Base-by-base conservation (phyloP, 2,797 vertebrate genomes). In the Sebastolobus alascanus region DNA sequence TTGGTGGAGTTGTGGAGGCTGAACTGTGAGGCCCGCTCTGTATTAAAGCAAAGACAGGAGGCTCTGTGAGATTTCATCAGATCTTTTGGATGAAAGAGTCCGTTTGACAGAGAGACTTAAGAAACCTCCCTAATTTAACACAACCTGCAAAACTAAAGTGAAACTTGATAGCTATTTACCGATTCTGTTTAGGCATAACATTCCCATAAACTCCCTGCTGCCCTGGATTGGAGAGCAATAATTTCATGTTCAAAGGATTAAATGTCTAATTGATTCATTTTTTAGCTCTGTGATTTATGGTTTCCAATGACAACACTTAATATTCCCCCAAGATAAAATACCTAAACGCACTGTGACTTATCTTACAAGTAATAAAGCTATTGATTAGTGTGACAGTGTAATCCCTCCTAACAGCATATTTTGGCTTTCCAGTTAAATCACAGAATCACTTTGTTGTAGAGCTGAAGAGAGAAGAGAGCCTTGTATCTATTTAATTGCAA, bases 1-100 rank as follows among this genome's bases (percentile, higher is more conserved):
- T 59, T 54, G 37, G 77, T 38, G 20, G 58, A 71, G 56, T 58
- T 25, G 6, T 13, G 16, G 37, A 59, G 67, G 65, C 73, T 87
- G 76, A 90, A 89, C 58, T 77, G 65, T 4, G 46, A 77, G 78
- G 59, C 67, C 63, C 27, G 0, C 68, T 76, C 27, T 13, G 74
- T 73, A 83, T 89, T 89, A 87, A 73, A 85, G 67, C n/a, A 60
- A 85, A 90, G 84, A 70, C 73, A 2, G 33, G 66, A 76, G 77
- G 82, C 84, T 83, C 61, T 16, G 13, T n/a, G 82, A 89, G 87
- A 84, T 80, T 90, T 87, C 71, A 84, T 92, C 72, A 82, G 66
- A 83, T 80, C 73, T 61, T 78, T 59, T 33, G 67, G 84, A 90
- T 87, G 73, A 87, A 89, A 92, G 69, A 55, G n/a, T 3, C n/a